Evolutionary conservation across 2,888 invertebrate genomes (phyloP).

Genomic region (Poecilobothrus nobilitatus): DNA sequence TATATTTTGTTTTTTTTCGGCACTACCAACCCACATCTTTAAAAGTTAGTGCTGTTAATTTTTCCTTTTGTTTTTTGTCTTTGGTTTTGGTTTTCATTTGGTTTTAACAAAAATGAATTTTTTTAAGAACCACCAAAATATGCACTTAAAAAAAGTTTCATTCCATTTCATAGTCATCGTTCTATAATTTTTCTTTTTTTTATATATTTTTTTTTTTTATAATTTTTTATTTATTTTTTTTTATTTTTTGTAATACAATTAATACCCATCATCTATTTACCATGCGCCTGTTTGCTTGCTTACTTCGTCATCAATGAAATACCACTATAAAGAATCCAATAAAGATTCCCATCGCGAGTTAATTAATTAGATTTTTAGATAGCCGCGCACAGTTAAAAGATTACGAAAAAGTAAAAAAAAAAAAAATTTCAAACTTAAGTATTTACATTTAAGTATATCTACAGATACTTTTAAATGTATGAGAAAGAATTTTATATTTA

Average conservation of each 20-base stretch:
- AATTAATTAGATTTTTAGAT: constrained; percentile 4
- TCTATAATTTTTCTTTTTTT: not conserved
- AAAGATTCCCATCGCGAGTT: constrained; percentile 6
- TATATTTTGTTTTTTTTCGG: not conserved
- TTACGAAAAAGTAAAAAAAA: not conserved
- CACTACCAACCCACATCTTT: constrained; percentile 1
- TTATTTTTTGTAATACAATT: not conserved
- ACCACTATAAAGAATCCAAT: not conserved
- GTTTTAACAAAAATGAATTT: too few relatives aligned
- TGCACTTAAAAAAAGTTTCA: too few relatives aligned
- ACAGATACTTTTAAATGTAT: not conserved
- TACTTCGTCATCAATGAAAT: not conserved
- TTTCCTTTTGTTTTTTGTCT: too few relatives aligned
- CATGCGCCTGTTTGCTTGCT: not conserved
- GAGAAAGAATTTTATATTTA: not conserved
- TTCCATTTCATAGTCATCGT: too few relatives aligned
- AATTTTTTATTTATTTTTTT: not conserved
- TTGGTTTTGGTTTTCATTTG: not conserved
- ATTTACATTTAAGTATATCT: too few relatives aligned
- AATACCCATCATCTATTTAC: not conserved
- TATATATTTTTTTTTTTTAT: not conserved
- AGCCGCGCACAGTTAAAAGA: constrained; percentile 5
- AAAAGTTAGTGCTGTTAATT: not conserved
- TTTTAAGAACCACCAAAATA: too few relatives aligned
- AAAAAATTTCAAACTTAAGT: not conserved